Percentiles rank a stretch among this genome's conserved stretches.
Evolutionary conservation across 2,888 invertebrate genomes (phyloP).

Genomic region (Frankliniella fusca): DNA sequence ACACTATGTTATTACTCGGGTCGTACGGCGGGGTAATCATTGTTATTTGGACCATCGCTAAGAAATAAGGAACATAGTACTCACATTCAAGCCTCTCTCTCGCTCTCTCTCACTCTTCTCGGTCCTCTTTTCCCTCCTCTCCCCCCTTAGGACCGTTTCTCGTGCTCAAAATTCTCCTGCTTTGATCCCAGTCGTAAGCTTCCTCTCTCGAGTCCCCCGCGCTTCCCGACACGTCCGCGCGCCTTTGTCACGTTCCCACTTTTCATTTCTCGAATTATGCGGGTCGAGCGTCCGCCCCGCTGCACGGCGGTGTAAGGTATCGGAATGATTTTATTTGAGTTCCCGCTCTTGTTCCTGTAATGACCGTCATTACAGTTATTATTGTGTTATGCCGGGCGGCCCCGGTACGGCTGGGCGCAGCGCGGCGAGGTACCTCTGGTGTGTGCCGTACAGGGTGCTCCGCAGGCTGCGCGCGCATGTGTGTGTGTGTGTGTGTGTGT

Average conservation of each 20-base stretch:
- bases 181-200: no score
- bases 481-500: not conserved
- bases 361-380: constrained; percentile 17
- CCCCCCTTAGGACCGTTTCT: not conserved
- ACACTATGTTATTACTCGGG: constrained; percentile 15
- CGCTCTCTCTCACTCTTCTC: constrained; percentile 32
- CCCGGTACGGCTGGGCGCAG: not conserved
- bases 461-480: not conserved
- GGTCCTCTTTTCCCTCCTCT: constrained; percentile 13
- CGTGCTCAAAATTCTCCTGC: no score
- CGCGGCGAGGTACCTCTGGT: not conserved
- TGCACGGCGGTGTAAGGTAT: not conserved
- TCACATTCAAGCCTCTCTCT: not conserved
- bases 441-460: not conserved
- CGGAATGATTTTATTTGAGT: constrained; percentile 2
- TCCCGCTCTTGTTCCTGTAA: not conserved
- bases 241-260: not conserved
- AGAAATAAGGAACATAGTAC: constrained; percentile 23
- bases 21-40: constrained; percentile 4
- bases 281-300: not conserved
- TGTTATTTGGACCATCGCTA: constrained; percentile 24
- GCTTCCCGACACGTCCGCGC: not conserved
- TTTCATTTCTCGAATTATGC: not conserved
- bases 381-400: constrained; percentile 6
- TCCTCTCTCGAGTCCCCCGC: no score